Evolutionary conservation across 2,888 invertebrate genomes (phyloP), one percentile per base, ranked within the genome.

Genomic region (Celastrina argiolus): DNA sequence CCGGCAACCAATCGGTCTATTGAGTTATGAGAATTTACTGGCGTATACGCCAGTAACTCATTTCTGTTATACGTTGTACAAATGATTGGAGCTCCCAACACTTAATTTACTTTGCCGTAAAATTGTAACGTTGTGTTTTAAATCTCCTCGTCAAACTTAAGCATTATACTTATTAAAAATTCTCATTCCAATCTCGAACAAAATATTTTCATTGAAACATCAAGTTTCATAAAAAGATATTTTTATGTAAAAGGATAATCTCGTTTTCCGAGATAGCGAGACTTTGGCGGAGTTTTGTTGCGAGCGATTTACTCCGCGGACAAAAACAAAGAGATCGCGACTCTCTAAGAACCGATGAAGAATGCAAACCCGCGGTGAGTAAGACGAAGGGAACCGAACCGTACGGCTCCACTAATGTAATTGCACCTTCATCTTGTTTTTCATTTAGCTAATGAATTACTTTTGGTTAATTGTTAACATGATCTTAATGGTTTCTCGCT

Each of bases 261-360:
- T 63, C 26, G n/a, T 45, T 14, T 51, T 64, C 64, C 18, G 51
- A 64, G 31, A 51, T 64, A 64, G 34, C 45, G 51, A 64, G 64
- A 65, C 56, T 65, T 65, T 12, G 58, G 68, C 63, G 67, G 67
- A 61, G 61, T 61, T 66, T 71, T 69, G 69, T 65, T 65, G 67
- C 69, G 65, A 73, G 71, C 74, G 74, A 78, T 74, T 76, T 74
- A 74, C 75, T 76, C 73, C 73, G 71, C 72, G 73, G 70, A 72
- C 69, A 68, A 72, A 75, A 70, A 72, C 71, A 76, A 74, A 74
- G 69, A 70, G 67, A 70, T 75, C 70, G 72, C 72, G 72, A 74
- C 71, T 71, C 66, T 75, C 75, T 69, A 69, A 74, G 73, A 73
- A 71, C 74, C 71, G 70, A 75, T 75, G 76, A 76, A 71, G 71